Evolutionary conservation across 2,888 invertebrate genomes (phyloP), one percentile per base, ranked within the genome.

Genomic region (Nephrocerus scutellatus): DNA sequence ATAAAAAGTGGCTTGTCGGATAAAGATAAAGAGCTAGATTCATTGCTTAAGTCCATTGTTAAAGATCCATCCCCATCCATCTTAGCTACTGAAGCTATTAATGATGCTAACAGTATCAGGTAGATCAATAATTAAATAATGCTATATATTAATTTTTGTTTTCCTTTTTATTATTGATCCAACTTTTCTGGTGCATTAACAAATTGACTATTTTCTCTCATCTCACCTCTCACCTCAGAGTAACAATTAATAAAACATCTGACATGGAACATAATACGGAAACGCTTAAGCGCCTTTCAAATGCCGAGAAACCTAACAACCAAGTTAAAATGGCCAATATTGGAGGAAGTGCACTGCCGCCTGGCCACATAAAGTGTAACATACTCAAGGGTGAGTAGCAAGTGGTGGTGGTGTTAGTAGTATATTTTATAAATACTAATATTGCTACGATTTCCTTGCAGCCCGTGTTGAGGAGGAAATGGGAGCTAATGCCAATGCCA

Each of bases 291-390:
- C 74, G 79, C 54, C 72, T 72, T 12, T 74, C 79, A 49, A 74
- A 74, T 22, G 74, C 73, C 47, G 77, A 79, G 59, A 71, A 80
- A 51, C 82, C 81, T 39, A 84, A 84, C 59, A 84, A 84, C 67
- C 78, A 77, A 62, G 71, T 75, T 29, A 79, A 79, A 61, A 73
- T 79, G 60, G 77, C 80, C 50, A 72, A 79, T 50, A 69, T 76
- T 28, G 76, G 76, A 23, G 76, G 74, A 18, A 60, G 68, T 2
- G 80, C 85, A 15, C 76, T 92, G 42, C 90, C 91, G 30, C 87
- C 88, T 7, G 89, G 90, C 48, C 87, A 91, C 61, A 76, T 93
- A 46, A 95, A 93, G 70, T 93, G 93, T 70, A 93, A 88, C 71
- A 92, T 93, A 63, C 72, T 93, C 37, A 95, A 95, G 76, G 88